Percentiles rank a stretch among this genome's conserved stretches.
Conservation (phyloP, 2,113 vertebrate genomes). For the Reinhardtius hippoglossoides region DNA sequence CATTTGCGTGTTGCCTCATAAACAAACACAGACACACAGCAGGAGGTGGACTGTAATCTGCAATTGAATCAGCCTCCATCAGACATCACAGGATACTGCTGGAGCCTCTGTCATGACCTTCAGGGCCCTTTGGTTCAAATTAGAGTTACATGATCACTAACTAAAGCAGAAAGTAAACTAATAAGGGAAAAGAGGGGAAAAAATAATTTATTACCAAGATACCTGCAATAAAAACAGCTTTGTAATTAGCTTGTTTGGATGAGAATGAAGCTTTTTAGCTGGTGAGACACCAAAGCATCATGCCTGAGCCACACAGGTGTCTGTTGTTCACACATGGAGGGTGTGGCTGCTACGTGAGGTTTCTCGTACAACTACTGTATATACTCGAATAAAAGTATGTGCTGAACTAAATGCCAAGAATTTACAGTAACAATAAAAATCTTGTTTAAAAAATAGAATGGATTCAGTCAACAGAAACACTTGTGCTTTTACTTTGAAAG, state of each 20-base stretch:
- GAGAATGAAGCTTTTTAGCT: not conserved
- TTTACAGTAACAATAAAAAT: no score
- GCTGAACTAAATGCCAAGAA: no score
- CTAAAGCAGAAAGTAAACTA: not conserved
- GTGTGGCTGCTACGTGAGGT: no score
- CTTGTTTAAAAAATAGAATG: no score
- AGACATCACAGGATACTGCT: slow-evolving; percentile 5
- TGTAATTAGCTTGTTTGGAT: not conserved
- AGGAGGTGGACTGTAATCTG: slow-evolving; percentile 30
- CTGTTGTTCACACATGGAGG: no score
- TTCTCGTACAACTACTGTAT: no score
- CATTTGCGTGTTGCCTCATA: slow-evolving; percentile 30
- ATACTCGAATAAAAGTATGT: no score
- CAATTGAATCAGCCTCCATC: slow-evolving; percentile 14
- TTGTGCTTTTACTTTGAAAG: no score
- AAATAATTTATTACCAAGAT: no score
- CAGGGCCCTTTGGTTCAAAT: not conserved
- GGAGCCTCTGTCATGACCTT: slow-evolving; percentile 4
- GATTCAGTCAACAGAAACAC: no score
- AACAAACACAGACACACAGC: slow-evolving; percentile 22
- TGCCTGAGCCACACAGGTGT: no score
- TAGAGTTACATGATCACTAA: not conserved
- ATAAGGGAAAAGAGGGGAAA: not conserved
- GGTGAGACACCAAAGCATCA: not conserved
- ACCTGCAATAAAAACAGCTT: slow-evolving; percentile 5